phyloP scores from a whole-genome alignment of 2,113 vertebrate genomes.

The Ammodytes marinus region DNA sequence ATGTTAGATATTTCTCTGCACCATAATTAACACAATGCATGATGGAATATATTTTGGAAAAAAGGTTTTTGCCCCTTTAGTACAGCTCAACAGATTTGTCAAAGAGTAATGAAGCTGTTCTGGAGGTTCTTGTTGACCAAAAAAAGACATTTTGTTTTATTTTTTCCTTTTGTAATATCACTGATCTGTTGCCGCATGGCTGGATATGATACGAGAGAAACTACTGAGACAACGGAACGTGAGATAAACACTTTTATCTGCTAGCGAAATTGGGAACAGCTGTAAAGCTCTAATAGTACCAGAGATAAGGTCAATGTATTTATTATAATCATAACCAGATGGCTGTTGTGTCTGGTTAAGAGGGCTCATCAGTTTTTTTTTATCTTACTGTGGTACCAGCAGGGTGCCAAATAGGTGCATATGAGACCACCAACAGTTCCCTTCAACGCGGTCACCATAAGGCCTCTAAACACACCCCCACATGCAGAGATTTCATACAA shows the following conservation, averaged over 20 bases:
- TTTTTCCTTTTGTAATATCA: no score
- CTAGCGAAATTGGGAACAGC: slow-evolving; percentile 7
- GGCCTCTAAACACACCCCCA: not conserved
- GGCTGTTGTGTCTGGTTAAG: not conserved
- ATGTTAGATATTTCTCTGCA: no score
- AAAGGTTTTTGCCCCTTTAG: no score
- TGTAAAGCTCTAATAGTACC: slow-evolving; percentile 13
- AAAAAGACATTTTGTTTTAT: no score
- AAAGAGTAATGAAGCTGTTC: no score
- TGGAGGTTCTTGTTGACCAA: no score
- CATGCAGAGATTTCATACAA: slow-evolving; percentile 27
- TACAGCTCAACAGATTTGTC: no score
- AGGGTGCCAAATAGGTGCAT: slow-evolving; percentile 6
- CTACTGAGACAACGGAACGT: not conserved
- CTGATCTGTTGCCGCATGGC: no score
- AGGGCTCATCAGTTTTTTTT: not conserved
- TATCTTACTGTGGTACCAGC: accelerated
- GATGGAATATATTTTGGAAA: no score
- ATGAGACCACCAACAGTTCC: not conserved
- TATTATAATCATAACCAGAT: slow-evolving; percentile 6
- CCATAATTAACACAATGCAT: no score
- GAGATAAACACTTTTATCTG: slow-evolving; percentile 19
- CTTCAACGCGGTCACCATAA: not conserved
- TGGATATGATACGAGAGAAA: no score
- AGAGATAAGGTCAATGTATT: slow-evolving; percentile 27